Evolutionary conservation across 2,888 invertebrate species (phyloP).

Genomic region (Neria commutata): DNA sequence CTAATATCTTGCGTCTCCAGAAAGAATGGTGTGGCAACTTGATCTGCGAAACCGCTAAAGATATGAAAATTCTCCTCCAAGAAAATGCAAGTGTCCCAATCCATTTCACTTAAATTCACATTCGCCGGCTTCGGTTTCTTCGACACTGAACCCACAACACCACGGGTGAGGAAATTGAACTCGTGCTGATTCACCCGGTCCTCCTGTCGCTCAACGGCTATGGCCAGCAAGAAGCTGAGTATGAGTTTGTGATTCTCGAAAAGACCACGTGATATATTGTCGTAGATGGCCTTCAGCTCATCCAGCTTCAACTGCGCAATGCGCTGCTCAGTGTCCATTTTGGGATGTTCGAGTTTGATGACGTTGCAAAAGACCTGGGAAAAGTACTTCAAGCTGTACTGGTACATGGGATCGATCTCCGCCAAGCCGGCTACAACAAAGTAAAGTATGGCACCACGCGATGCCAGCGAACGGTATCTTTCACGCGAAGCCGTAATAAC

Average conservation of each 20-base stretch:
- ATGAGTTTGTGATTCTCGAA: constrained; percentile 91
- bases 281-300: constrained; percentile 82
- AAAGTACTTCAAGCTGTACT: constrained; percentile 91
- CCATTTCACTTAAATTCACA: constrained; percentile 66
- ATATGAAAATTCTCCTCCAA: constrained; percentile 66
- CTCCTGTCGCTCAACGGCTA: constrained; percentile 71
- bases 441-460: constrained; percentile 86
- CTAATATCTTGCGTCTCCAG: constrained; percentile 68
- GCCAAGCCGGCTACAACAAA: constrained; percentile 88
- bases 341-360: constrained; percentile 76
- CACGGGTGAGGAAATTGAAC: constrained; percentile 82
- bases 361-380: constrained; percentile 79
- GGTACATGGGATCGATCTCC: constrained; percentile 95
- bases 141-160: constrained; percentile 68
- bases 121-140: constrained; percentile 66
- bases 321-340: constrained; percentile 70
- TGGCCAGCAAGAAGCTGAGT: constrained; percentile 83
- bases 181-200: constrained; percentile 68
- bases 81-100: constrained; percentile 74
- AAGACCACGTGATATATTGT: constrained; percentile 86
- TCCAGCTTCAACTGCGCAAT: constrained; percentile 74
- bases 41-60: constrained; percentile 66
- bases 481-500: constrained; percentile 85
- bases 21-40: constrained; percentile 66
- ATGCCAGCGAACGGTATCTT: constrained; percentile 84